A percentile compares a stretch with the other conserved stretches of the same genome.
phyloP scores from a whole-genome alignment of 2,888 invertebrate genomes.

The Epirrhoe tristata region DNA sequence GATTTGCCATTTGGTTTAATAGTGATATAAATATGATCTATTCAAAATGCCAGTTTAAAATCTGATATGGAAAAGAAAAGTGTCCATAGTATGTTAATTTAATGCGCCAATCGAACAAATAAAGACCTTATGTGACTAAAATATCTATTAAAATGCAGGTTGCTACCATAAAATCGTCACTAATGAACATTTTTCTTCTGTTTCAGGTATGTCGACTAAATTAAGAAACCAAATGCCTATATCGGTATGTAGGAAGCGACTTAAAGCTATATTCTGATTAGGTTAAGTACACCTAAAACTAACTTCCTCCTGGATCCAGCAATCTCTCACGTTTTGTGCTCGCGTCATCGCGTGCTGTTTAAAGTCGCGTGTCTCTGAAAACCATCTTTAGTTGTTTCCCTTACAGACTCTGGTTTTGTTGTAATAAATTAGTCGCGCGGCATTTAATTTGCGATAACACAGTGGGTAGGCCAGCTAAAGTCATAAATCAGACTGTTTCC shows the following conservation, averaged over 20 bases:
- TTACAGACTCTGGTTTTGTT: constrained; percentile 33
- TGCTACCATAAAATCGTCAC: constrained; percentile 16
- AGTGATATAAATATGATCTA: not conserved
- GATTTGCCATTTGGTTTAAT: not conserved
- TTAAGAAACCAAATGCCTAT: constrained; percentile 34
- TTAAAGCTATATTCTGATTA: constrained; percentile 23
- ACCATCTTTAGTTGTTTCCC: constrained; percentile 24
- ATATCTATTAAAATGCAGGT: constrained; percentile 29
- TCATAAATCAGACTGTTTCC: constrained; percentile 33
- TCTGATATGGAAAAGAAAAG: constrained; percentile 13
- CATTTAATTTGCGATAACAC: constrained; percentile 45
- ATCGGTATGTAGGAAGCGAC: constrained; percentile 51
- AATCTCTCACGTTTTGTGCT: not conserved
- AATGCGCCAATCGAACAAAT: constrained; percentile 4
- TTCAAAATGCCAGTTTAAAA: not conserved
- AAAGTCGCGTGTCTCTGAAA: constrained; percentile 10
- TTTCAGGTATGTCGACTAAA: constrained; percentile 61
- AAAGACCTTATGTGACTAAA: constrained; percentile 11
- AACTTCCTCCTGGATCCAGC: no score
- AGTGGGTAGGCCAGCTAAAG: constrained; percentile 30
- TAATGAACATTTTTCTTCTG: constrained; percentile 46
- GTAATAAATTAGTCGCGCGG: constrained; percentile 41
- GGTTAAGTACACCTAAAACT: not conserved
- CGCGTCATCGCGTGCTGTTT: constrained; percentile 6
- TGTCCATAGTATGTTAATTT: constrained; percentile 7